phyloP scores from a whole-genome alignment of 2,113 vertebrate species.

The Tragelaphus imberbis region DNA sequence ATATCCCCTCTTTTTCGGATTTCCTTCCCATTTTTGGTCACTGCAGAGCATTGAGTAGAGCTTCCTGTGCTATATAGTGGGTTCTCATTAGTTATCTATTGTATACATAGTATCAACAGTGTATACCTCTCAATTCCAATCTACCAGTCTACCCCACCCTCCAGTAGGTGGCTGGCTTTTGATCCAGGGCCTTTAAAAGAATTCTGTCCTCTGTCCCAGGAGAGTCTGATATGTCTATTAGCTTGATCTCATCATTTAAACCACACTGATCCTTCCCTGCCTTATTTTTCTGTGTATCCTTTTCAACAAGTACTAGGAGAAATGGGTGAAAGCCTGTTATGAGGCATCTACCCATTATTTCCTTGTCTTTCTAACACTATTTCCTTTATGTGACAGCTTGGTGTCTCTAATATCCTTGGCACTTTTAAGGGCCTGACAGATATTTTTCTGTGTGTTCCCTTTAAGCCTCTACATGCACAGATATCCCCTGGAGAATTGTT shows the following conservation, averaged over 20 bases:
- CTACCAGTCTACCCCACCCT: not conserved
- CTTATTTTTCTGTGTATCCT: not conserved
- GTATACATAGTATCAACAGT: not conserved
- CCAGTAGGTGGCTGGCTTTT: not conserved
- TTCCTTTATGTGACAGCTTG: not conserved
- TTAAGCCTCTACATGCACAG: not conserved
- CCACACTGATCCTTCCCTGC: rapidly evolving
- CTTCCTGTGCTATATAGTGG: not conserved
- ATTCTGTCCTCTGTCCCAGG: no score
- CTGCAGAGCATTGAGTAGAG: not conserved
- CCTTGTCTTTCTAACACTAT: not conserved
- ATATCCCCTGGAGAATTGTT: not conserved
- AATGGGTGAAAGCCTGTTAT: not conserved
- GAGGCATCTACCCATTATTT: not conserved
- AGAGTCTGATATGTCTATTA: no score
- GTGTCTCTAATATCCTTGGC: not conserved
- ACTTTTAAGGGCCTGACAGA: not conserved
- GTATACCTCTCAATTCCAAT: not conserved
- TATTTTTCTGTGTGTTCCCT: not conserved
- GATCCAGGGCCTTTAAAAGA: not conserved
- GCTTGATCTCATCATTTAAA: not conserved
- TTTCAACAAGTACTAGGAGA: no score
- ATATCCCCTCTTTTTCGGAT: not conserved
- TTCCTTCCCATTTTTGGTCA: not conserved
- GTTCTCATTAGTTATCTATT: not conserved